phyloP scores from a whole-genome alignment of 2,888 invertebrate genomes.

The Malacosoma neustria region DNA sequence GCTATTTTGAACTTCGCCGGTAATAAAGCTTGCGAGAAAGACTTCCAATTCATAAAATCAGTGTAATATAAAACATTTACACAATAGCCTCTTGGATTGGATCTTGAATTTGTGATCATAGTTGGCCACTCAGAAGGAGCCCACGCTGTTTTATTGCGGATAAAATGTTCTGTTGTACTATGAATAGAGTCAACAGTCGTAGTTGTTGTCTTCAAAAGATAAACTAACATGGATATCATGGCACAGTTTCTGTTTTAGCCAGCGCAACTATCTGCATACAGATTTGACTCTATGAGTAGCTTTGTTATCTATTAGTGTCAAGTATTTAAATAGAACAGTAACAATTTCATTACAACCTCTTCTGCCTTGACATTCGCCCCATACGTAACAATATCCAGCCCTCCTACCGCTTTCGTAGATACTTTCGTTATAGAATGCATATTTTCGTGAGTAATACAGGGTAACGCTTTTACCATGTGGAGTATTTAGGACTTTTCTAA shows the following conservation, averaged over 20 bases:
- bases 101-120: constrained; percentile 2
- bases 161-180: constrained; percentile 5
- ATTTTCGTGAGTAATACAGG: constrained; percentile 8
- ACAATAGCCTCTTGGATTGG: no score
- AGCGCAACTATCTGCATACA: constrained; percentile 6
- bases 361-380: constrained; percentile 8
- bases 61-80: neutral
- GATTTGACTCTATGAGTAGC: constrained; percentile 2
- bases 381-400: constrained; percentile 7
- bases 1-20: constrained; percentile 5
- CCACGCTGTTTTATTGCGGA: constrained; percentile 6
- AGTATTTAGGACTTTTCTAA: constrained; percentile 7
- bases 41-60: constrained; percentile 1
- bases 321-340: constrained; percentile 1
- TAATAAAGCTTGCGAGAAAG: neutral
- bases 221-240: constrained; percentile 2
- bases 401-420: constrained; percentile 5
- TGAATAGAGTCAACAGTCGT: constrained; percentile 1
- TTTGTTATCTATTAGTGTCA: neutral
- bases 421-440: constrained; percentile 2
- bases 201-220: constrained; percentile 3
- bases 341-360: constrained; percentile 5
- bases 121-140: constrained; percentile 8
- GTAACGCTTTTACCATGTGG: constrained; percentile 6
- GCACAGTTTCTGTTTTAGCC: constrained; percentile 4